Conservation (phyloP, 2,888 invertebrate genomes). For the Cantharis lateralis region DNA sequence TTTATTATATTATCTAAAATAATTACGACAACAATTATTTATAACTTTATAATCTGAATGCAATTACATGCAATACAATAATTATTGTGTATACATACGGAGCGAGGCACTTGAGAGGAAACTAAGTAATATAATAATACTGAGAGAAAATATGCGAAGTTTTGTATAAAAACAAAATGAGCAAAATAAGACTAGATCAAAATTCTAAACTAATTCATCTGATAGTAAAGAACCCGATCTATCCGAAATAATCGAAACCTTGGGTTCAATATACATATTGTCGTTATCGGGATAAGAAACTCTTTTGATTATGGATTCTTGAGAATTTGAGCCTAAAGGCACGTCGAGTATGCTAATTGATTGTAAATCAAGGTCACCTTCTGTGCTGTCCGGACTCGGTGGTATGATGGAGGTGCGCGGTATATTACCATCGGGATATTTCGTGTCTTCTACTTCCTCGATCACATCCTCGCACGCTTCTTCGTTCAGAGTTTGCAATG, state of each 20-base stretch:
- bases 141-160: neutral
- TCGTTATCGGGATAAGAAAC: conserved; percentile 31
- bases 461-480: conserved; percentile 91
- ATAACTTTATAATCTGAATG: neutral
- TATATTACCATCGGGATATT: conserved; percentile 34
- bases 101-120: neutral
- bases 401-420: conserved; percentile 54
- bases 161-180: conserved; percentile 15
- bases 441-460: conserved; percentile 61
- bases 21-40: neutral
- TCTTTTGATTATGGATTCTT: conserved; percentile 22
- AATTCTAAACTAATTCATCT: neutral
- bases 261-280: conserved; percentile 37
- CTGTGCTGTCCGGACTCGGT: conserved; percentile 52
- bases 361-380: conserved; percentile 46
- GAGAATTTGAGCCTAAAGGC: conserved; percentile 23
- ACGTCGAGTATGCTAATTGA: conserved; percentile 19
- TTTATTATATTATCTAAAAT: neutral
- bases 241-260: conserved; percentile 34
- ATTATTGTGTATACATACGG: neutral
- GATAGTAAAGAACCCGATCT: neutral
- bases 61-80: neutral
- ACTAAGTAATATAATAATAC: neutral
- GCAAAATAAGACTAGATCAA: neutral
- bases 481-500: conserved; percentile 88